Percentiles rank a stretch among this genome's conserved stretches.
phyloP scores from a whole-genome alignment of 2,888 invertebrate genomes.

The Pammene aurita region DNA sequence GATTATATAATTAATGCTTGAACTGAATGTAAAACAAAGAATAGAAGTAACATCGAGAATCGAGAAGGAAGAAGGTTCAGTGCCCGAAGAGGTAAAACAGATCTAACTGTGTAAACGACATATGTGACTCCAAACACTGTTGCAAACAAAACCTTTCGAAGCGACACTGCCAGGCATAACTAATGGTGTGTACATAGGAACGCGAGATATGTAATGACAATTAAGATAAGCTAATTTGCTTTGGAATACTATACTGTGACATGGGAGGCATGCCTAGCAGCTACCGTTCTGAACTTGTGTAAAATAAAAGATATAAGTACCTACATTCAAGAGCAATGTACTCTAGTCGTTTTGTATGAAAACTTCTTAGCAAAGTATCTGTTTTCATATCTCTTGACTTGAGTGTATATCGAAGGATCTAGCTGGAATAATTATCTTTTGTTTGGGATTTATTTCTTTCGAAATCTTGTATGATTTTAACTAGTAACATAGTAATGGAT shows the following conservation, averaged over 20 bases:
- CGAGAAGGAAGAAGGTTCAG: conserved; percentile 14
- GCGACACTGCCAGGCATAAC: neutral
- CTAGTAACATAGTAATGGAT: neutral
- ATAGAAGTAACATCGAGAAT: neutral
- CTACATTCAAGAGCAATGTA: too few species aligned
- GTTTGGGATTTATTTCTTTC: neutral
- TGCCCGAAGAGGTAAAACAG: conserved; percentile 15
- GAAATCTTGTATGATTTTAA: too few species aligned
- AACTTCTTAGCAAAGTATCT: neutral
- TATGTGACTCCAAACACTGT: neutral
- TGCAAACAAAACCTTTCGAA: conserved; percentile 1
- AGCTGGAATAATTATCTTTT: neutral
- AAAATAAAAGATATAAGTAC: too few species aligned
- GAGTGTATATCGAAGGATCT: too few species aligned
- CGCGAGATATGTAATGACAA: conserved; percentile 27
- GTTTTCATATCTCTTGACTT: too few species aligned
- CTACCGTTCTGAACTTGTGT: neutral
- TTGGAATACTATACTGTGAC: conserved; percentile 6
- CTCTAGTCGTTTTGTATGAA: neutral
- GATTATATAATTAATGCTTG: neutral
- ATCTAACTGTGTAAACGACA: conserved; percentile 9
- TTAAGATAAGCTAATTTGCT: conserved; percentile 41
- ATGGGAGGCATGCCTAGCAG: neutral
- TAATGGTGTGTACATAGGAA: conserved; percentile 36
- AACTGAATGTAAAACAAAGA: neutral